Percentiles rank a stretch among this genome's conserved stretches.
Evolutionary conservation across 2,888 invertebrate genomes (phyloP).

Genomic region (Drosophila crucigera): DNA sequence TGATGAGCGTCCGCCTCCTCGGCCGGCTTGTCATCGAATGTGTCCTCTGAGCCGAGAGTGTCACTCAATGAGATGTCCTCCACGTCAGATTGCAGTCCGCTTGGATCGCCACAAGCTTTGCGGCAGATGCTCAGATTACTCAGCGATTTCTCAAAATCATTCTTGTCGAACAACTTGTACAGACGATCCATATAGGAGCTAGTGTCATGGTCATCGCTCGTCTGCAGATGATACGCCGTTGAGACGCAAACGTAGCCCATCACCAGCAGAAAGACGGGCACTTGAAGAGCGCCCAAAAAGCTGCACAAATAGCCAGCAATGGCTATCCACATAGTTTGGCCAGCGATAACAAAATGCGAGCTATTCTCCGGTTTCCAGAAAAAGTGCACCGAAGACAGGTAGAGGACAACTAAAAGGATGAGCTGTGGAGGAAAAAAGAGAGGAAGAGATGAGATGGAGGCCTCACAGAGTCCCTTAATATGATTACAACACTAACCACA

Average conservation of each 20-base stretch:
- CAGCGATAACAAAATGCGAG: constrained; percentile 88
- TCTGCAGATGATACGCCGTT: constrained; percentile 84
- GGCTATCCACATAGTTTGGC: constrained; percentile 91
- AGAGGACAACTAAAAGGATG: constrained; percentile 88
- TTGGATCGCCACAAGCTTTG: constrained; percentile 71
- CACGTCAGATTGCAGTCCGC: constrained; percentile 66
- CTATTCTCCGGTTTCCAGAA: constrained; percentile 92
- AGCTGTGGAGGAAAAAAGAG: constrained; percentile 87
- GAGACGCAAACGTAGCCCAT: constrained; percentile 86
- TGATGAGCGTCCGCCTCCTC: constrained; percentile 85
- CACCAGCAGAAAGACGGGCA: constrained; percentile 90
- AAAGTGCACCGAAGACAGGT: constrained; percentile 89
- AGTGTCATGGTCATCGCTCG: constrained; percentile 61
- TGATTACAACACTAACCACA: constrained; percentile 67
- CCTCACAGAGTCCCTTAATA: not conserved
- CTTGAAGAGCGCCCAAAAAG: constrained; percentile 90
- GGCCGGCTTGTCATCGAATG: constrained; percentile 58
- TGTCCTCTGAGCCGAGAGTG: constrained; percentile 78
- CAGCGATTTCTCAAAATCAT: constrained; percentile 80
- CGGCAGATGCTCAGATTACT: constrained; percentile 82
- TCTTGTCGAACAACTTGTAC: constrained; percentile 79
- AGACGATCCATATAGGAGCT: constrained; percentile 76
- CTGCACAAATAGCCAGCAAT: constrained; percentile 91
- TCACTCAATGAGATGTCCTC: constrained; percentile 83
- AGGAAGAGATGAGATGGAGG: not conserved